Percentiles rank a stretch among this genome's conserved stretches.
phyloP scores from a whole-genome alignment of 92 coral and sea anemone species.

The Isaurus tuberculatus region DNA sequence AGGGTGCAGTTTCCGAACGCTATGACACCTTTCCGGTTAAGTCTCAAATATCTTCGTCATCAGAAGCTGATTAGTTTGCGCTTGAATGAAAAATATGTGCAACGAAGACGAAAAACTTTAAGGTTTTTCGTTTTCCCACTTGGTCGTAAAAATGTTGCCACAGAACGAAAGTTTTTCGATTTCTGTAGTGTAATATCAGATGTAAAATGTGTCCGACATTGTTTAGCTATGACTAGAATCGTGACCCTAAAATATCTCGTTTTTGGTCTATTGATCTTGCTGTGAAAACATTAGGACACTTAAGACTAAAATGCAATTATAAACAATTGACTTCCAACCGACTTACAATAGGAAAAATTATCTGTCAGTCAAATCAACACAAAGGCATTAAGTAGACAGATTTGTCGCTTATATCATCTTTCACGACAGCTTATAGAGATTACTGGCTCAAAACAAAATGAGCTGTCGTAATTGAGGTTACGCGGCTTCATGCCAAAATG shows the following conservation, averaged over 20 bases:
- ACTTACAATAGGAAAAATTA: background rate
- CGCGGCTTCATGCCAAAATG: background rate
- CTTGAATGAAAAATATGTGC: too few species aligned
- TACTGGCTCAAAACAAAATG: background rate
- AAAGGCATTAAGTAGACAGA: background rate
- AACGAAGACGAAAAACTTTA: too few species aligned
- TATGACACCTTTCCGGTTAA: too few species aligned
- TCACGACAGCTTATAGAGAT: background rate
- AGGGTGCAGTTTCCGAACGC: too few species aligned
- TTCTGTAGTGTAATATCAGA: too few species aligned
- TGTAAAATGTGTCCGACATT: background rate
- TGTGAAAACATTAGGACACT: background rate
- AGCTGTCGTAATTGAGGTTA: background rate
- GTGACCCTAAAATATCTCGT: background rate
- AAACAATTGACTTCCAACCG: background rate
- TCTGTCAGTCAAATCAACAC: background rate
- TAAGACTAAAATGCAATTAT: background rate
- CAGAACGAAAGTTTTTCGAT: too few species aligned
- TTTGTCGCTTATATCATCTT: background rate
- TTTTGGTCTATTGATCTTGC: background rate
- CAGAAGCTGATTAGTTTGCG: too few species aligned
- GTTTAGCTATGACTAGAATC: background rate
- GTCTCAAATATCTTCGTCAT: too few species aligned
- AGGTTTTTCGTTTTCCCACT: too few species aligned
- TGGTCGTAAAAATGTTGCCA: too few species aligned